A percentile compares a stretch with the other conserved stretches of the same genome.
Conservation (phyloP, 2,113 vertebrate genomes). For the Zonotrichia leucophrys region DNA sequence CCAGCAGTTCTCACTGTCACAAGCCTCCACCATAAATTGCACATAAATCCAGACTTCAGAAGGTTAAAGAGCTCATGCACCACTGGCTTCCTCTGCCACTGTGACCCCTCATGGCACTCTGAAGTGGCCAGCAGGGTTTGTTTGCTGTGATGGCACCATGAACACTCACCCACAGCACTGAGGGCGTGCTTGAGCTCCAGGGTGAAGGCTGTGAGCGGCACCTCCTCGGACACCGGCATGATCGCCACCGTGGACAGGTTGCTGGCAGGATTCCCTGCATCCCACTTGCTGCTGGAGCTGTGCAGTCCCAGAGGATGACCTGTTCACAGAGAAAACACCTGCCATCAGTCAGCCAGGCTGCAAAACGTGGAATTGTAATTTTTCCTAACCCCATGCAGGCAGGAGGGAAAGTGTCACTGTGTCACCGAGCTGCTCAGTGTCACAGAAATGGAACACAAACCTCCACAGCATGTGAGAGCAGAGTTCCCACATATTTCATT, state of each 20-base stretch:
- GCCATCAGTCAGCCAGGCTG: background rate
- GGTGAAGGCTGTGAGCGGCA: slow-evolving; percentile 88
- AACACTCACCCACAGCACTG: slow-evolving; percentile 81
- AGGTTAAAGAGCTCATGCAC: no score
- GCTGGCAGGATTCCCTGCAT: slow-evolving; percentile 83
- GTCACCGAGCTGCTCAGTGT: background rate
- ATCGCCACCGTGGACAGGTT: slow-evolving; percentile 91
- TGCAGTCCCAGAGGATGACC: slow-evolving; percentile 81
- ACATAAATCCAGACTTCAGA: no score
- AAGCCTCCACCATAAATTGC: no score
- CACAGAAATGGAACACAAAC: background rate
- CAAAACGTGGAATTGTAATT: background rate
- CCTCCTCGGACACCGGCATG: slow-evolving; percentile 90
- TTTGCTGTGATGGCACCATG: rapidly evolving
- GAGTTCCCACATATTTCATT: background rate
- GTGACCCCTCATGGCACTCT: no score
- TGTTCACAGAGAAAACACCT: slow-evolving; percentile 28
- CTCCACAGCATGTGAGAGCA: background rate
- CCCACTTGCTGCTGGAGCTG: slow-evolving; percentile 84
- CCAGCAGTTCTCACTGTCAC: background rate
- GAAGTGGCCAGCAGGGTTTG: background rate
- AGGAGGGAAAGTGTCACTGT: background rate
- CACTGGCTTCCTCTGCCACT: no score
- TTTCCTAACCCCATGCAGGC: background rate
- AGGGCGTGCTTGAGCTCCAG: slow-evolving; percentile 93